These are phyloP conservation scores for Cliona cf. orientalis DNA, from an alignment of 37 sponge, comb jelly and placozoan species.

Conservation along the genomic window DNA sequence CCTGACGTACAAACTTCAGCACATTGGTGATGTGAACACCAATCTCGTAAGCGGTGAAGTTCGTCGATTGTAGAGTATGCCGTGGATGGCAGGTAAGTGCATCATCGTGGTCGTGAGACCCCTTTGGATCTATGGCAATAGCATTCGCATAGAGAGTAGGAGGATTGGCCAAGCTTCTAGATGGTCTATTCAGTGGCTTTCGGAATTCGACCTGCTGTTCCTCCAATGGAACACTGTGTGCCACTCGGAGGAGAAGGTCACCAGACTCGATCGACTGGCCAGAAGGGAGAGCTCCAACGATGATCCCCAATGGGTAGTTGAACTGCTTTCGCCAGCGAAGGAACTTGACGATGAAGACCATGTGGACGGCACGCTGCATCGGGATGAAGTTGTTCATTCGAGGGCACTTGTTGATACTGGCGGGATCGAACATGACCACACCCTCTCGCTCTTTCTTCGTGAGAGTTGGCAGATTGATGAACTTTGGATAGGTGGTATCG, in stretches of 20 bases:
- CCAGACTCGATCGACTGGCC: slow-evolving; percentile 1
- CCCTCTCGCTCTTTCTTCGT: slow-evolving; percentile 7
- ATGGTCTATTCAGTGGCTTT: not conserved
- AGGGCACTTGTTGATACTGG: slow-evolving; percentile 13
- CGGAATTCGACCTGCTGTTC: too few relatives aligned
- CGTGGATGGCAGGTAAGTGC: slow-evolving; percentile 10
- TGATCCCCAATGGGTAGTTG: slow-evolving; percentile 33
- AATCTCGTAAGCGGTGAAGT: not conserved
- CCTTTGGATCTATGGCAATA: slow-evolving; percentile 37
- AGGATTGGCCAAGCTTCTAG: not conserved
- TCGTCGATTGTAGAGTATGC: not conserved
- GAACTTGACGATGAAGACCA: slow-evolving; percentile 39
- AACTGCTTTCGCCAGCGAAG: slow-evolving; percentile 13
- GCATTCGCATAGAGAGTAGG: not conserved
- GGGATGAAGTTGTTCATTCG: slow-evolving; percentile 28
- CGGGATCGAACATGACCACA: slow-evolving; percentile 34
- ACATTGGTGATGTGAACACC: slow-evolving; percentile 67
- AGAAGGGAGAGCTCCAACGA: slow-evolving; percentile 34
- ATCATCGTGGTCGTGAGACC: slow-evolving; percentile 24
- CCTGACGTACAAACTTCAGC: not conserved
- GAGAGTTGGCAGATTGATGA: slow-evolving; percentile 53
- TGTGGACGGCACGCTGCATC: slow-evolving; percentile 13
- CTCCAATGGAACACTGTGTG: not conserved
- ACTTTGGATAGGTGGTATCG: slow-evolving; percentile 41
- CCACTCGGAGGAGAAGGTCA: slow-evolving; percentile 15